phyloP scores from a whole-genome alignment of 2,888 invertebrate genomes.

The Drosophila percnosoma region DNA sequence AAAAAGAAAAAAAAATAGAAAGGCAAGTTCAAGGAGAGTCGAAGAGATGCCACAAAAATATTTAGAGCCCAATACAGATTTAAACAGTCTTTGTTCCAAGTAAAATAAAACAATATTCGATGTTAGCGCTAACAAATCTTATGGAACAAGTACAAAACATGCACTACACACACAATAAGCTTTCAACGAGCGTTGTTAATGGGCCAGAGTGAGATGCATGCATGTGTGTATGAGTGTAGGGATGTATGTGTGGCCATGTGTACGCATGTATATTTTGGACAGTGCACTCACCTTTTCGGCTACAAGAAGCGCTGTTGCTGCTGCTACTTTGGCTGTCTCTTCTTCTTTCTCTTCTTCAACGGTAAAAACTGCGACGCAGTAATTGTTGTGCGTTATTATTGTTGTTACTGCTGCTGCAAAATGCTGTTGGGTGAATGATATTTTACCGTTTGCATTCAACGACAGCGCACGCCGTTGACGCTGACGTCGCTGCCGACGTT shows the following conservation, averaged over 20 bases:
- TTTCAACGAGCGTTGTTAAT: constrained; percentile 12
- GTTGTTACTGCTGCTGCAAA: constrained; percentile 20
- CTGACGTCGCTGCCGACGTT: constrained; percentile 45
- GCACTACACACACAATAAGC: constrained; percentile 35
- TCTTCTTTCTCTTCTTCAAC: constrained; percentile 48
- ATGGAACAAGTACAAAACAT: constrained; percentile 26
- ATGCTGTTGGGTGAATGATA: constrained; percentile 32
- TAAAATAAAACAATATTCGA: constrained; percentile 44
- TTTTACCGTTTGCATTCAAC: constrained; percentile 34
- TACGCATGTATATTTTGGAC: constrained; percentile 24
- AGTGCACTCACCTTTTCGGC: constrained; percentile 73
- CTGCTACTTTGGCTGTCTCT: constrained; percentile 13
- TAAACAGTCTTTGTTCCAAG: constrained; percentile 69
- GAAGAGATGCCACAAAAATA: constrained; percentile 6
- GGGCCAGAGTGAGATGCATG: constrained; percentile 28
- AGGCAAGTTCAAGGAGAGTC: constrained; percentile 67
- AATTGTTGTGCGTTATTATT: constrained; percentile 41
- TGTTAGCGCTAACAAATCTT: constrained; percentile 29
- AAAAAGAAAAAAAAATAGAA: constrained; percentile 1
- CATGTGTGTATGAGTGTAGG: constrained; percentile 6
- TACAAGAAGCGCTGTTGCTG: constrained; percentile 42
- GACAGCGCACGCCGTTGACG: constrained; percentile 48
- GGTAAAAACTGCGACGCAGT: constrained; percentile 76
- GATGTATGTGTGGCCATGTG: constrained; percentile 1
- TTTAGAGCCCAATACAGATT: constrained; percentile 33